Base-by-base conservation (phyloP, 2,797 vertebrate genomes). In the Gobionotothen gibberifrons region DNA sequence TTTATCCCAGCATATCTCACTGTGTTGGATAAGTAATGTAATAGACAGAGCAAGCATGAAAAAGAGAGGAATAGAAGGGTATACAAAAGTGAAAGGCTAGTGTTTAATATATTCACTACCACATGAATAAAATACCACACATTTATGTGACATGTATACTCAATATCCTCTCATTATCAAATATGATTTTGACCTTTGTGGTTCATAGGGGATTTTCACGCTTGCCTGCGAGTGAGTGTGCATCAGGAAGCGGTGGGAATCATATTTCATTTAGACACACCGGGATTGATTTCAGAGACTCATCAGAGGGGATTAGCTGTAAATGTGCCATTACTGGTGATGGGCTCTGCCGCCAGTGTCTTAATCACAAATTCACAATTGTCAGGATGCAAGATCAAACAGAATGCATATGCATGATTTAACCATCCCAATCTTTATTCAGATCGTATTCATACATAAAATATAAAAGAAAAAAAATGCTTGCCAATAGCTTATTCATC, bases 241-340 rank as follows among this genome's bases (percentile, higher is more conserved):
- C 26, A 26, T 67, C 32, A 70, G 60, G 56, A 72, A 62, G 2
- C 19, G 49, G 55, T 32, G 17, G 32, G 66, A 49, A 65, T 81
- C 72, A 75, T 68, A 69, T 82, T 82, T 82, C 65, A 77, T 74
- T 43, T 43, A 29, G 26, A 59, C 61, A 53, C 57, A 48, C 10
- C 56, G 42, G 15, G 53, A 81, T 69, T 79, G 84, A 82, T 85
- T 84, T 83, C 57, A 69, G 63, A 8, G 12, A 70, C 77, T 81
- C 66, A 73, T 81, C 44, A 78, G 53, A 78, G 17, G 14, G 48
- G 51, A 77, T 65, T 69, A 69, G 65, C 46, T 79, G 69, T 75
- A 55, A 66, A 79, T 76, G 40, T 71, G 77, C 57, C 6, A 13
- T 64, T 72, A 49, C 49, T 58, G 64, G 17, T 17, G 39, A 62